Evolutionary conservation across 1,140 invertebrate species (phyloP), one percentile per base, ranked within the genome.

Genomic region (Xylocopa sonorina): DNA sequence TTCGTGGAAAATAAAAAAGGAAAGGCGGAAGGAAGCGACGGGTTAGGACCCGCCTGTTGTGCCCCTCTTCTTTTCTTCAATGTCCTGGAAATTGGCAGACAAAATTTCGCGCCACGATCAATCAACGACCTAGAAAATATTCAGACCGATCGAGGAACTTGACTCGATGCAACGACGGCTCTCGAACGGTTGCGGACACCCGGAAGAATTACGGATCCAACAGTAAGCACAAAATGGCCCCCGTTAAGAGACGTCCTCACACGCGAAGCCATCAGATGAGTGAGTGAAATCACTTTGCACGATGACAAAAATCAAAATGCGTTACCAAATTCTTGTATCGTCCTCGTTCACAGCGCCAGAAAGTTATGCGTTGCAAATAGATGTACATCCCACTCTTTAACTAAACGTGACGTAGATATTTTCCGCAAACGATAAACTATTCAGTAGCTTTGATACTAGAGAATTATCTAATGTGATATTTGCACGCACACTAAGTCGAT

Each of bases 151-250:
- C 48, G 2, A 29, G 5, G 53, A 34, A 34, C 6, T 38, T 24
- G n/a, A 9, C 34, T 14, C 14, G 38, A 38, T 21, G 24, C 46
- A n/a, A 41, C 9, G 24, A 1, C 6, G 21, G 16, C 29, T 24
- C 12, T 24, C 16, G 4, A 12, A 16, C 32, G 41, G 9, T 10
- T 38, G 4, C 29, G 12, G 48, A 55, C 24, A 14, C 12, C 0
- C 21, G 7, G 21, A 66, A 10, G 57, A 50, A 46, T 62, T 43
- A 32, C 53, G 38, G 16, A 78, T 53, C 5, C 50, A 74, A 68
- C 55, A 76, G 77, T 71, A 73, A 83, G 60, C 80, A 68, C 34
- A 84, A 74, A 85, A 85, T 85, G 83, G 57, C 68, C 48, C 73
- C 34, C 51, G 29, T 74, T 73, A 85, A 78, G 41, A 69, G 53